Base-by-base conservation (phyloP, 2,888 invertebrate species). In the Chaetogeoica ovagalla region DNA sequence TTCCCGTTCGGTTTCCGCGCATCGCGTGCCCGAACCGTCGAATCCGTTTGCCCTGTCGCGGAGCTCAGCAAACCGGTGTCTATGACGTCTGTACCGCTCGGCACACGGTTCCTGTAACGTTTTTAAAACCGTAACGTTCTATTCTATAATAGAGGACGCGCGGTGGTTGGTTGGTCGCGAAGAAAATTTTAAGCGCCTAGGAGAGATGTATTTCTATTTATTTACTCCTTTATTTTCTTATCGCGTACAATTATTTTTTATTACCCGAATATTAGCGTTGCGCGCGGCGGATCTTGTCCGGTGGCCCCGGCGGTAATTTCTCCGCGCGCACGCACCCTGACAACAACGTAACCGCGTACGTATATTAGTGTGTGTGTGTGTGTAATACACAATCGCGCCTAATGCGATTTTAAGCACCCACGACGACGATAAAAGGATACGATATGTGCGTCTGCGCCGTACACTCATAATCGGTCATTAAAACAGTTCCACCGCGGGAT, bases 391-490 rank as follows among this genome's bases (percentile, higher is more conserved):
- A 37, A 52, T 63, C n/a, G 52, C 9, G 17, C 55, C 52, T 77
- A 77, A 77, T 77, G 77, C 62, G 77, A 77, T 77, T 77, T 77
- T 77, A 77, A 77, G 69, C 77, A 70, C 77, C 77, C 30, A 48
- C 48, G 59, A 77, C 48, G 13, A 48, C 48, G 48, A 43, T 48
- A 48, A 11, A 48, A 30, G 8, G 11, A 11, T 48, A 48, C 48
- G 48, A 15, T 3, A 48, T 48, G 15, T 30, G 1, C 1, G 13
- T 43, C n/a, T n/a, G n/a, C n/a, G n/a, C n/a, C n/a, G 3, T 48
- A 48, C 1, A 48, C 13, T 4, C 48, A 3, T 48, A 3, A 48
- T 48, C 70, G 57, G 57, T 59, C 71, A 43, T 71, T 71, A 59
- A 71, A 71, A 43, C n/a, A 17, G 71, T 30, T 30, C 30, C 30